phyloP scores from a whole-genome alignment of 2,797 vertebrate genomes.

The Notamacropus eugenii region DNA sequence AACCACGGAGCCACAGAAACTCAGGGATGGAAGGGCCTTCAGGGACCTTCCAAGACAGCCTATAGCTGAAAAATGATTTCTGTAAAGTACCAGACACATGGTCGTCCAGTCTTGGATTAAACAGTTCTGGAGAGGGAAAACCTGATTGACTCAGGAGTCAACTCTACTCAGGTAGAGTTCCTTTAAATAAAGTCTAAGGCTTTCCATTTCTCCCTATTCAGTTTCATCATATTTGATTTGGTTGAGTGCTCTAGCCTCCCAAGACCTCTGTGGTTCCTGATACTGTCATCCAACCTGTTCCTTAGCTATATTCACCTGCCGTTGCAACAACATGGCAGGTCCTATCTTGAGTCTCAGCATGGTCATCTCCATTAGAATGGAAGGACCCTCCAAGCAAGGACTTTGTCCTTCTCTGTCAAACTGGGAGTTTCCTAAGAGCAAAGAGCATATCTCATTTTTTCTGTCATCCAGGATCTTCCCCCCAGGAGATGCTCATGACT shows the following conservation, averaged over 20 bases:
- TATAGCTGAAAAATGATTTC: background rate
- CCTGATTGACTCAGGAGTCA: background rate
- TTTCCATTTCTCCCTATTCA: background rate
- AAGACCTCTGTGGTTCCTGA: background rate
- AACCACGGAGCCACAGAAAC: background rate
- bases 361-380: background rate
- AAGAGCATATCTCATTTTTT: background rate
- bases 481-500: background rate
- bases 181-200: background rate
- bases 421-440: background rate
- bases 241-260: background rate
- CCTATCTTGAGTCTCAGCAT: background rate
- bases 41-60: background rate
- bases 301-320: background rate
- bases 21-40: background rate
- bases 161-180: background rate
- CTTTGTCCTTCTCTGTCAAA: background rate
- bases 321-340: background rate
- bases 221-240: background rate
- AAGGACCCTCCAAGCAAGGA: background rate
- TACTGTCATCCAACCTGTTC: background rate
- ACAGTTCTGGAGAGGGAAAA: background rate
- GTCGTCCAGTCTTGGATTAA: background rate
- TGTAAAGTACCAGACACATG: background rate
- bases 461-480: background rate